These are phyloP conservation scores for Coenonympha arcania DNA, from an alignment of 2,888 invertebrate species.

Conservation along the genomic window DNA sequence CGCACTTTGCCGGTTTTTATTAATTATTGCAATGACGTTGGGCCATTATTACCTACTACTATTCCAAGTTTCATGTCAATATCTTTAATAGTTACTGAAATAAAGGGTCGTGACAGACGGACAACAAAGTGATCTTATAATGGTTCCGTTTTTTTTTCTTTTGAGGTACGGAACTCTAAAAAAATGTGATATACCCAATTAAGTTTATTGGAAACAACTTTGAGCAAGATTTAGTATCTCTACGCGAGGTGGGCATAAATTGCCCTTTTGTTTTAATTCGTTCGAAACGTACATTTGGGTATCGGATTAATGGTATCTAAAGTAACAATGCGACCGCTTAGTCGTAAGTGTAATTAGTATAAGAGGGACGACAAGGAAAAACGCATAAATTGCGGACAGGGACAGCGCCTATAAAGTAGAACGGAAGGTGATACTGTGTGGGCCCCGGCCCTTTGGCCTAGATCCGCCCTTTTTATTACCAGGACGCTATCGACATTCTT, in stretches of 20 bases:
- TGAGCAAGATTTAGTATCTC: not conserved
- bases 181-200: not conserved
- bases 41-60: too few relatives aligned
- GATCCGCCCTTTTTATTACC: conserved; percentile 65
- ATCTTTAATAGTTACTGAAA: too few relatives aligned
- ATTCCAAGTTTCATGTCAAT: too few relatives aligned
- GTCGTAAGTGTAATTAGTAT: conserved; percentile 38
- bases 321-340: conserved; percentile 17
- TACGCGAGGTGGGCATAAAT: not conserved
- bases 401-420: conserved; percentile 61
- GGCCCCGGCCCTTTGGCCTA: conserved; percentile 52
- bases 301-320: conserved; percentile 13
- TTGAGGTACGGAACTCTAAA: too few relatives aligned
- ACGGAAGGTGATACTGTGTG: conserved; percentile 57
- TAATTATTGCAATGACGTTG: too few relatives aligned
- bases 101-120: too few relatives aligned
- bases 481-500: conserved; percentile 63
- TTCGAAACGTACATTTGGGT: conserved; percentile 3
- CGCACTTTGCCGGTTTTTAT: too few relatives aligned
- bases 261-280: conserved; percentile 7
- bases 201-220: not conserved
- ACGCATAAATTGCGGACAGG: conserved; percentile 58
- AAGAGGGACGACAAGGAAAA: conserved; percentile 40
- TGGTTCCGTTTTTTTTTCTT: too few relatives aligned
- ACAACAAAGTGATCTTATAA: too few relatives aligned